phyloP scores from a whole-genome alignment of 2,888 invertebrate species.

The Cephonodes hylas region DNA sequence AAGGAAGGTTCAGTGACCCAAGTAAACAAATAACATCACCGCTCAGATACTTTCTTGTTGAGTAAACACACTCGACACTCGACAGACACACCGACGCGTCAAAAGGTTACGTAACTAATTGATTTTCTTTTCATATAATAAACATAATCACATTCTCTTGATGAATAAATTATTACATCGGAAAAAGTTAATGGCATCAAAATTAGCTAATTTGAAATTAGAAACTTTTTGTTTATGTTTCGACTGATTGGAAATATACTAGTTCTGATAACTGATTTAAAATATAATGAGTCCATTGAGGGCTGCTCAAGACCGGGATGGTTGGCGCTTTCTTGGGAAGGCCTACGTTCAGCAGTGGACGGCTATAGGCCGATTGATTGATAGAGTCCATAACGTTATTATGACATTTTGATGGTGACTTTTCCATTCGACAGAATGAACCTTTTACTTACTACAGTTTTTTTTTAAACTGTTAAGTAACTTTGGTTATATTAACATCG shows the following conservation, averaged over 20 bases:
- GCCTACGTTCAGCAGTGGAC: too few relatives aligned
- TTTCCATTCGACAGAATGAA: too few relatives aligned
- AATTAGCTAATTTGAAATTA: background rate
- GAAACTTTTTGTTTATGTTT: background rate
- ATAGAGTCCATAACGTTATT: too few relatives aligned
- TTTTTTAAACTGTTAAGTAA: background rate
- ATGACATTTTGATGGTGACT: too few relatives aligned
- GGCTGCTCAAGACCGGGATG: too few relatives aligned
- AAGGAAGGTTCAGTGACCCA: background rate
- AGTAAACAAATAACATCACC: background rate
- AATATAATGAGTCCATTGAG: background rate
- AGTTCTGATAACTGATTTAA: background rate
- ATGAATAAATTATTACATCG: slow-evolving; percentile 1
- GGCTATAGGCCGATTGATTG: too few relatives aligned
- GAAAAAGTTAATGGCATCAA: background rate
- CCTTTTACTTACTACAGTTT: too few relatives aligned
- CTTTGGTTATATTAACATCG: background rate
- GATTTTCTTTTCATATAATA: slow-evolving; percentile 1
- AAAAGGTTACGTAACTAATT: background rate
- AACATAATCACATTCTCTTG: background rate
- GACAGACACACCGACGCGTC: background rate
- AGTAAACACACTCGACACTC: background rate
- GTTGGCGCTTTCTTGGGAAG: too few relatives aligned
- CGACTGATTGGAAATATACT: background rate
- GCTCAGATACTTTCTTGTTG: background rate